phyloP scores from a whole-genome alignment of 2,113 vertebrate genomes.

The Centropristis striata region DNA sequence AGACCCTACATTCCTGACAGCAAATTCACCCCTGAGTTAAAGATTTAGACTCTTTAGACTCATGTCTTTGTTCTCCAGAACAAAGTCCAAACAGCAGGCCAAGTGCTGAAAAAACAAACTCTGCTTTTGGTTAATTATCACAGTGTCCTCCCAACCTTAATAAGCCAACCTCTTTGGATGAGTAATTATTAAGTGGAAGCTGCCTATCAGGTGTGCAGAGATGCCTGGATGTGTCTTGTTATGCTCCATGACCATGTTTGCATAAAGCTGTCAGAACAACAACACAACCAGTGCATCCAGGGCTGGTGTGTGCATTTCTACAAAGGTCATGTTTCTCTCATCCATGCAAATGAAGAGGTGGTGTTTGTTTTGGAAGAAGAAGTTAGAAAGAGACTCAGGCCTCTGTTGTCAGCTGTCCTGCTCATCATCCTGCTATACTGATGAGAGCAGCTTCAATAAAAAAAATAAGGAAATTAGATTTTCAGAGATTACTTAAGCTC shows the following conservation, averaged over 20 bases:
- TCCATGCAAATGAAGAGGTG: slow-evolving; percentile 22
- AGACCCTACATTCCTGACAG: background rate
- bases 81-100: background rate
- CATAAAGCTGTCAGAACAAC: slow-evolving; percentile 34
- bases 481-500: slow-evolving; percentile 3
- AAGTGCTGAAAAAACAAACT: background rate
- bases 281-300: background rate
- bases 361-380: slow-evolving; percentile 24
- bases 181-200: background rate
- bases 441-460: slow-evolving; percentile 40
- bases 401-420: slow-evolving; percentile 9
- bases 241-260: slow-evolving; percentile 15
- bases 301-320: background rate
- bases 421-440: slow-evolving; percentile 5
- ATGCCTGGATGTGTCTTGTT: slow-evolving; percentile 16
- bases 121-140: slow-evolving; percentile 13
- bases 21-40: background rate
- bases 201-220: slow-evolving; percentile 1
- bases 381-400: slow-evolving; percentile 10
- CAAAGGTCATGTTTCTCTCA: slow-evolving; percentile 33
- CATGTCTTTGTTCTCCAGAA: background rate
- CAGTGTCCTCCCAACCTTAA: background rate
- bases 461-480: slow-evolving; percentile 40
- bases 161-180: slow-evolving; percentile 1
- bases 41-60: background rate